These are phyloP conservation scores for Meriones psammophilus DNA, from an alignment of 2,797 vertebrate species.

Conservation along the genomic window DNA sequence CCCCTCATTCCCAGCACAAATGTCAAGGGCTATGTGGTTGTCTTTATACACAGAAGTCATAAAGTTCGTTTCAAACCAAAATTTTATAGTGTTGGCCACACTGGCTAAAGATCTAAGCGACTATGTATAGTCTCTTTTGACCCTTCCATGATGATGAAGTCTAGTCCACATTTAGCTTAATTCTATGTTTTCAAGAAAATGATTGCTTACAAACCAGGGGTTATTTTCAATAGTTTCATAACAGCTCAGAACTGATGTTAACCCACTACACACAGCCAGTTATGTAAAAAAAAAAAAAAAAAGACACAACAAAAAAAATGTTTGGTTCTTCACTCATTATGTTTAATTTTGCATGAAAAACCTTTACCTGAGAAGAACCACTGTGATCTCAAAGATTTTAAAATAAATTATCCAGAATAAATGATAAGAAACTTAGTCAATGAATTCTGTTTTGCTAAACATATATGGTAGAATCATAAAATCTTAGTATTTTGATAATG, in stretches of 20 bases:
- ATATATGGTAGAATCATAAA: conserved; percentile 5
- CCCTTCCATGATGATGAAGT: background rate
- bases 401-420: background rate
- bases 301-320: background rate
- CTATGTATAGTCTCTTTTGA: too few species aligned
- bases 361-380: background rate
- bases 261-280: background rate
- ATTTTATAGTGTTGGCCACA: background rate
- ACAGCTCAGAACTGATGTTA: background rate
- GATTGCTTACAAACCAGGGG: background rate
- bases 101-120: background rate
- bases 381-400: background rate
- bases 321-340: background rate
- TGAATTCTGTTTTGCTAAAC: conserved; percentile 3
- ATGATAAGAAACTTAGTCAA: background rate
- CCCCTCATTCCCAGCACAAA: background rate
- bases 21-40: background rate
- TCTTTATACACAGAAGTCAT: background rate
- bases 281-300: background rate
- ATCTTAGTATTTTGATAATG: conserved; percentile 36
- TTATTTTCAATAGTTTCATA: background rate
- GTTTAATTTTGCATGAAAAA: background rate
- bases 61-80: background rate
- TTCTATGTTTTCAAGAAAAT: conserved; percentile 39
- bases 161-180: background rate